A percentile compares a stretch with the other conserved stretches of the same genome.
Evolutionary conservation across 2,888 invertebrate genomes (phyloP).

Genomic region (Nezara viridula): DNA sequence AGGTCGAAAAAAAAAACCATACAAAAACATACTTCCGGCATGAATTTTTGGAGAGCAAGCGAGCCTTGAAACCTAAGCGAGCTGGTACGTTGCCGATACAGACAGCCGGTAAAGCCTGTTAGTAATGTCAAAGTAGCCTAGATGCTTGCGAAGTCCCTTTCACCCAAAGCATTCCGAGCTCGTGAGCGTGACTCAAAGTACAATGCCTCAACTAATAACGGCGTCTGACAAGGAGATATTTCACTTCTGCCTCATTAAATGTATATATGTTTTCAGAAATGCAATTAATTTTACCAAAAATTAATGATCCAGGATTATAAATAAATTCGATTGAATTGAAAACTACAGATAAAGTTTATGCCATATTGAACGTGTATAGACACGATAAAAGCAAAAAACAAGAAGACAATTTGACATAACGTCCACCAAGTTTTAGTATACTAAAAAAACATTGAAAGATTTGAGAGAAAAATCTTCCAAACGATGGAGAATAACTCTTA

Average conservation of each 20-base stretch:
- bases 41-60: too few species aligned
- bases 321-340: too few species aligned
- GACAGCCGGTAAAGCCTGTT: not conserved
- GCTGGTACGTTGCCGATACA: not conserved
- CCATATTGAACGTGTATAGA: too few species aligned
- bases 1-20: too few species aligned
- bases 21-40: not conserved
- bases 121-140: constrained; percentile 20
- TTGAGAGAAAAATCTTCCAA: too few species aligned
- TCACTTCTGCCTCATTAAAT: constrained; percentile 16
- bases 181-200: not conserved
- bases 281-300: not conserved
- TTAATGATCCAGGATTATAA: too few species aligned
- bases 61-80: not conserved
- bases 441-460: too few species aligned
- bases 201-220: constrained; percentile 32
- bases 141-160: constrained; percentile 32
- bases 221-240: not conserved
- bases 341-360: too few species aligned
- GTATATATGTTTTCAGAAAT: not conserved
- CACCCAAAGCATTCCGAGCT: constrained; percentile 10
- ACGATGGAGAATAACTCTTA: too few species aligned
- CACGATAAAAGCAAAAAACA: too few species aligned
- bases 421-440: too few species aligned
- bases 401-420: too few species aligned